phyloP scores from a whole-genome alignment of 1,140 invertebrate species.

The Probaryconus sp. region DNA sequence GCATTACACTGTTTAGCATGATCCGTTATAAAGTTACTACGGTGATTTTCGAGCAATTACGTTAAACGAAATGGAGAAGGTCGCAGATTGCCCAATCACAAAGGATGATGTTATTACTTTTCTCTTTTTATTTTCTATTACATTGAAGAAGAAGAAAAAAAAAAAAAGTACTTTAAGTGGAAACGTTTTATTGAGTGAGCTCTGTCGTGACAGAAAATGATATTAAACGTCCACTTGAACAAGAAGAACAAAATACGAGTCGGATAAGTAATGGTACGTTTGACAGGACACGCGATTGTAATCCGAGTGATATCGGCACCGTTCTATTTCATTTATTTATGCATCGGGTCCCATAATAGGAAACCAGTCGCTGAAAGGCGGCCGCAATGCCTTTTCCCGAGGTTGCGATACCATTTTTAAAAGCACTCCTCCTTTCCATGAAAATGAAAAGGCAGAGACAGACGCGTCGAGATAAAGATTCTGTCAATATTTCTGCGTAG shows the following conservation, averaged over 20 bases:
- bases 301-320: conserved; percentile 33
- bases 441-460: conserved; percentile 15
- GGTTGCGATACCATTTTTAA: conserved; percentile 32
- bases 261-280: conserved; percentile 1
- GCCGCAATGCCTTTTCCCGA: conserved; percentile 21
- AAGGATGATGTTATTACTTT: conserved; percentile 7
- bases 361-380: conserved; percentile 39
- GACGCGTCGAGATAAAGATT: not conserved
- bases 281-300: conserved; percentile 25
- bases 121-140: too few species aligned
- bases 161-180: not conserved
- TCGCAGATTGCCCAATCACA: conserved; percentile 30
- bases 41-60: conserved; percentile 20
- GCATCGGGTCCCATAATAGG: conserved; percentile 47
- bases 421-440: conserved; percentile 22
- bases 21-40: conserved; percentile 1
- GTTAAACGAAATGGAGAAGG: conserved; percentile 7
- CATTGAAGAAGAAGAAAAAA: not conserved
- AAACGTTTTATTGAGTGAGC: too few species aligned
- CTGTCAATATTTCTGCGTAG: not conserved
- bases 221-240: conserved; percentile 20
- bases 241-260: not conserved
- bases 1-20: not conserved
- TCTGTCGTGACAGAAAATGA: conserved; percentile 29
- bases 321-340: conserved; percentile 42